Evolutionary conservation across 1,140 invertebrate genomes (phyloP), one percentile per base, ranked within the genome.

Genomic region (Plutomurus gul): DNA sequence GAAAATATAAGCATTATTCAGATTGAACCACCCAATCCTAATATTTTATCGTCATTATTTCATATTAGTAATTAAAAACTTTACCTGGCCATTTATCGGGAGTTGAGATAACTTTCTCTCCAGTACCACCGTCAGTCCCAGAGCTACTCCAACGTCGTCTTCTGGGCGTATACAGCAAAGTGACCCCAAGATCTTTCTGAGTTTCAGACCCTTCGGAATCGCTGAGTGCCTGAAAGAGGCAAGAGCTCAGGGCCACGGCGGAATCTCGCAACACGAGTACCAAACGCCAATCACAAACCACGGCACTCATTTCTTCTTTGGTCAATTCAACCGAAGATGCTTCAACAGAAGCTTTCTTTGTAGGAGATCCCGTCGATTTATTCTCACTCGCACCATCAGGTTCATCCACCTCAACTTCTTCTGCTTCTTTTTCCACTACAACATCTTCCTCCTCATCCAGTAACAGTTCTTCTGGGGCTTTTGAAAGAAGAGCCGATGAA

Each of bases 221-320:
- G 87, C 96, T 99, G 1, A 99, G 89, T 37, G 96, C 97, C 88
- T 99, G 97, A 88, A 99, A 99, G 81, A 99, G 96, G 87, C 97
- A 99, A 10, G 97, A 95, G 16, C 97, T 98, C 4, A 99, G 88
- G 0, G 97, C 96, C 8, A 99, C 93, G 0, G 96, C 93, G 33
- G 99, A 88, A 86, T 99, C 97, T 60, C 97, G 88, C 22, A 99
- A 87, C 10, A 96, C 93, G 85, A 95, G 92, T 75, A 98, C 91
- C 84, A 95, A 49, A 40, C 83, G 60, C 81, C 81, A 82, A 75
- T 82, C 81, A 79, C 82, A 83, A 37, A 81, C 82, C 10, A 79
- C 77, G 25, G 77, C 37, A 79, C 77, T 79, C 13, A 65, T 40
- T 36, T 79, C 77, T 60, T 75, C 77, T 75, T 79, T 49, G 16